These are phyloP conservation scores for Diabrotica balteata DNA, from an alignment of 2,888 invertebrate genomes.

Conservation along the genomic window DNA sequence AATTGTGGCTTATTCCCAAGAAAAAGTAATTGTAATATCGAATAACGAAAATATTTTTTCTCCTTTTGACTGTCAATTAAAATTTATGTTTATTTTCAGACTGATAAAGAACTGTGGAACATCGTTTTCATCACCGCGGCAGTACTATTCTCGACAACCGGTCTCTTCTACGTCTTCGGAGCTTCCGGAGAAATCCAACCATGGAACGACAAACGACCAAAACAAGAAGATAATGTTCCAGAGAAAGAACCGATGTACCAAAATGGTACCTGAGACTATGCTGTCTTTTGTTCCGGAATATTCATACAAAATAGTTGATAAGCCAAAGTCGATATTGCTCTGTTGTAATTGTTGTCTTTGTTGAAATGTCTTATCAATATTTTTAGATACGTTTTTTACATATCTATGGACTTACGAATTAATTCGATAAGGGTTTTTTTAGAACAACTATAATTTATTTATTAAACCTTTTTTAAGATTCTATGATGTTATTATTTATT, in stretches of 20 bases:
- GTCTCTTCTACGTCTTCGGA: conserved; percentile 33
- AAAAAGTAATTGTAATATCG: too few relatives aligned
- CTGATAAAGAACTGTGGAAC: conserved; percentile 37
- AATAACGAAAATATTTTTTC: too few relatives aligned
- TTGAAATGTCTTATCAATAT: conserved; percentile 11
- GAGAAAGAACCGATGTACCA: conserved; percentile 33
- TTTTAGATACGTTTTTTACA: conserved; percentile 18
- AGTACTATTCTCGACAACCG: conserved; percentile 33
- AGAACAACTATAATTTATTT: conserved; percentile 20
- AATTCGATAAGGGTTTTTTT: conserved; percentile 19
- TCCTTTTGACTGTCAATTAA: too few relatives aligned
- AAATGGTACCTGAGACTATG: conserved; percentile 25
- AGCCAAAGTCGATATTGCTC: conserved; percentile 16
- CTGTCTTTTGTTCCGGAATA: conserved; percentile 6
- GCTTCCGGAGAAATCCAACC: conserved; percentile 42
- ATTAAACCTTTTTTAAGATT: conserved; percentile 22
- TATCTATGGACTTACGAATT: conserved; percentile 12
- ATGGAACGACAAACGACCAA: conserved; percentile 37
- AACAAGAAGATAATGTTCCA: conserved; percentile 13
- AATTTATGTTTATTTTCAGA: conserved; percentile 28
- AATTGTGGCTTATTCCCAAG: too few relatives aligned
- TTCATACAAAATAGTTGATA: conserved; percentile 11
- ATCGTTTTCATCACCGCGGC: conserved; percentile 36
- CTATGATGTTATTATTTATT: not conserved
- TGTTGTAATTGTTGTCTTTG: conserved; percentile 11